Conservation (phyloP, 2,888 invertebrate species). For the Dicyrtomina minuta region DNA sequence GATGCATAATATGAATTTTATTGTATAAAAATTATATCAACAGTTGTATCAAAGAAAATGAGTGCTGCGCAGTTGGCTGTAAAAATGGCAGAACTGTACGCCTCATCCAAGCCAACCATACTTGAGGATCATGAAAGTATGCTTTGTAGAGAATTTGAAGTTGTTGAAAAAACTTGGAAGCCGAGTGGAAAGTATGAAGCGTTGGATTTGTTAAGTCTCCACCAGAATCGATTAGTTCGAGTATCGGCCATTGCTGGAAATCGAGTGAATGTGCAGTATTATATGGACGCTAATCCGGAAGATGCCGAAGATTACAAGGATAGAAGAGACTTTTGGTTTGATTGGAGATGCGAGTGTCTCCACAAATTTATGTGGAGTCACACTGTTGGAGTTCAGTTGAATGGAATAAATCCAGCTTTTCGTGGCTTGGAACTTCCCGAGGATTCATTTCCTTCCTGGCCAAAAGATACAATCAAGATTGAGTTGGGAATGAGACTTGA, state of each 20-base stretch:
- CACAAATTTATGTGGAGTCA: slow-evolving; percentile 17
- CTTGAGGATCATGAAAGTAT: too few relatives aligned
- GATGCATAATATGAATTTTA: background rate
- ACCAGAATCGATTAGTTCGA: slow-evolving; percentile 11
- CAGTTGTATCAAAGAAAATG: background rate
- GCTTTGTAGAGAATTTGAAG: too few relatives aligned
- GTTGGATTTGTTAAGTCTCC: background rate
- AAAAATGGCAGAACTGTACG: too few relatives aligned
- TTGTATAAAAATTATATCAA: background rate
- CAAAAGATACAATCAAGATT: background rate
- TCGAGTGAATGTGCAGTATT: background rate
- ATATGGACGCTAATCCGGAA: background rate
- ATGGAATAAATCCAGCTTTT: background rate
- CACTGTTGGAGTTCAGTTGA: slow-evolving; percentile 1
- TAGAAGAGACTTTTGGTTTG: background rate
- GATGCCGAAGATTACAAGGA: background rate
- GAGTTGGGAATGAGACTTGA: slow-evolving; percentile 27
- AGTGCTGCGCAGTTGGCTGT: too few relatives aligned
- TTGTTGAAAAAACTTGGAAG: background rate
- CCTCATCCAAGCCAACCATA: too few relatives aligned
- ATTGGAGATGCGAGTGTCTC: background rate
- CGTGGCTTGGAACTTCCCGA: background rate
- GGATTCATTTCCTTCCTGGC: background rate
- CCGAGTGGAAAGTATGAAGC: background rate
- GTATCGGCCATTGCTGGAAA: background rate